Evolutionary conservation across 2,888 invertebrate genomes (phyloP), one percentile per base, ranked within the genome.

Genomic region (Heteromurus nitidus): DNA sequence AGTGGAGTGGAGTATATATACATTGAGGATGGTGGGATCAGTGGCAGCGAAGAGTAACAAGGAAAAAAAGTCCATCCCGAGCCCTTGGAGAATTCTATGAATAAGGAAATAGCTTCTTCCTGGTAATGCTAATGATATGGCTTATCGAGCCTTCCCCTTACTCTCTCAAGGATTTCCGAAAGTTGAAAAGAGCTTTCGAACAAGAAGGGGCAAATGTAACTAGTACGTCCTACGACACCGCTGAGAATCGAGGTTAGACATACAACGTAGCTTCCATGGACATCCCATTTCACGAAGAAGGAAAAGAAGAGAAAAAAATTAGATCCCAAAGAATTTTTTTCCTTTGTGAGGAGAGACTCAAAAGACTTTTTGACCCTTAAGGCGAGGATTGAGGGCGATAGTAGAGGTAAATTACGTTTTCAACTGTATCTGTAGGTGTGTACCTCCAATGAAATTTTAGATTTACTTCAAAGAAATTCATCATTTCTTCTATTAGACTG

Each of bases 41-140:
- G 73, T 50, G 47, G 73, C 60, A 73, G 47, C 44, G 58, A 72
- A 72, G 28, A 47, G 20, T 20, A 72, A 22, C 31, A 73, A 58
- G 20, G 28, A 53, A 55, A 50, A 24, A 58, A 58, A 58, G 58
- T n/a, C 18, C 47, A n/a, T 53, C 55, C n/a, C 28, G 74, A 75
- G 74, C 76, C 76, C 67, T 76, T 76, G 76, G 68, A 60, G 76
- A 47, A 76, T 76, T 76, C 76, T 60, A 13, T 76, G 76, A 76
- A 76, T 55, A 68, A 42, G 76, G 76, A 76, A 76, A 76, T 76
- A 55, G 60, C 44, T 68, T 58, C 68, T 62, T 64, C 64, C 50
- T 68, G 68, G 55, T 44, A 68, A 18, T 58, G 26, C 28, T 58
- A 26, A 26, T 68, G 76, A 76, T 76, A 76, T 42, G 60, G 67